These are phyloP conservation scores for Strigamia maritima DNA, from an alignment of 2,888 invertebrate genomes.

Conservation along the genomic window DNA sequence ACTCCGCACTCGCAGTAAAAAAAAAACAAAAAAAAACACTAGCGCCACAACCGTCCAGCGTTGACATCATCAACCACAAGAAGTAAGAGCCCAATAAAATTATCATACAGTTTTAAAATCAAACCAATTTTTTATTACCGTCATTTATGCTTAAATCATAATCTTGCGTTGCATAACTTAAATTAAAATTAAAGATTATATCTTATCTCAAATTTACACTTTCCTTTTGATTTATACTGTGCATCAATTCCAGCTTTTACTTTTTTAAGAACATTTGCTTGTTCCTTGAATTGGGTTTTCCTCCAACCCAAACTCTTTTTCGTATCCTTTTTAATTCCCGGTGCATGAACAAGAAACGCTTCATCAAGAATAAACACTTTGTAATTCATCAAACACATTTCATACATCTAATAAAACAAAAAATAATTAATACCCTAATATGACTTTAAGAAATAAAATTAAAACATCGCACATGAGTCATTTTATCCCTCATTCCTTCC, in stretches of 20 bases:
- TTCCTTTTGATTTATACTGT: background rate
- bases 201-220: background rate
- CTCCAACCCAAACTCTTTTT: conserved; percentile 47
- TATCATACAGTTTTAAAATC: too few species aligned
- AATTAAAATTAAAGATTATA: background rate
- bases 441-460: background rate
- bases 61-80: too few species aligned
- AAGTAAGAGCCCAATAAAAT: too few species aligned
- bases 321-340: conserved; percentile 76
- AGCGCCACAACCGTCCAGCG: too few species aligned
- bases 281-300: background rate
- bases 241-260: background rate
- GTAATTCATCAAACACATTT: conserved; percentile 83
- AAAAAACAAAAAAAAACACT: background rate
- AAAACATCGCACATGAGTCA: conserved; percentile 83
- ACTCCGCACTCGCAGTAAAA: background rate
- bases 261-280: background rate
- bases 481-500: conserved; percentile 93
- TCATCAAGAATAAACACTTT: conserved; percentile 90
- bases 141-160: too few species aligned
- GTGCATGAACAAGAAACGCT: conserved; percentile 87
- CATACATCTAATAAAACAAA: conserved; percentile 68
- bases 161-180: background rate
- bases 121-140: too few species aligned
- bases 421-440: conserved; percentile 35